Evolutionary conservation across 30 jellyfish, hydroid and myxozoan species (phyloP).

Genomic region (Nemopilema nomurai): DNA sequence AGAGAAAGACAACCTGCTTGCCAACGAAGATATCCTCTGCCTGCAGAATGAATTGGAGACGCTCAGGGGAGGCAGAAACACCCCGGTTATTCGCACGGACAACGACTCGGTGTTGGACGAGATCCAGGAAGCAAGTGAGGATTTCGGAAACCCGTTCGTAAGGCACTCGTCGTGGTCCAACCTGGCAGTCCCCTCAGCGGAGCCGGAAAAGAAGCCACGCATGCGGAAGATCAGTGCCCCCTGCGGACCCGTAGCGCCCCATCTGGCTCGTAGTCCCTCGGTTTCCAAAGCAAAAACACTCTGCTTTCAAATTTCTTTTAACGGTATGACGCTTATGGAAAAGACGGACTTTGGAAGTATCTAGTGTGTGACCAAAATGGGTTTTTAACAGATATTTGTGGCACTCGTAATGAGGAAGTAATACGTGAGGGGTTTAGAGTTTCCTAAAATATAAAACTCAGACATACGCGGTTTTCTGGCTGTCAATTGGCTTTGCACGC

Average conservation of each 20-base stretch:
- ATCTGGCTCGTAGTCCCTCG: constrained; percentile 46
- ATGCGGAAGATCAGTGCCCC: constrained; percentile 56
- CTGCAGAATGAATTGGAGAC: constrained; percentile 44
- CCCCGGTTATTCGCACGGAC: constrained; percentile 7
- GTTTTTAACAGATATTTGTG: not conserved
- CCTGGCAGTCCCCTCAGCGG: constrained; percentile 13
- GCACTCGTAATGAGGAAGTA: no score
- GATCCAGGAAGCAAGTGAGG: not conserved
- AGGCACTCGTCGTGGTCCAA: constrained; percentile 61
- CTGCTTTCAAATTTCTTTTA: constrained; percentile 70
- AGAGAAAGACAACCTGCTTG: constrained; percentile 28
- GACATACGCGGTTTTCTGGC: no score
- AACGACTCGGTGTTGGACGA: constrained; percentile 1
- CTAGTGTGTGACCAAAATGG: not conserved
- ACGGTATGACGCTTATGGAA: constrained; percentile 68
- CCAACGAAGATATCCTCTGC: constrained; percentile 38
- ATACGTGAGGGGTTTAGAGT: no score
- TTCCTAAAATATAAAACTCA: no score
- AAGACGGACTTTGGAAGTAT: constrained; percentile 48
- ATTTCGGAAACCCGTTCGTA: constrained; percentile 19
- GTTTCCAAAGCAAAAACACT: constrained; percentile 74
- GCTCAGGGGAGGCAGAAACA: constrained; percentile 9
- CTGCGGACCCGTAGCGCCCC: constrained; percentile 35
- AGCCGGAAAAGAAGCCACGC: constrained; percentile 36
- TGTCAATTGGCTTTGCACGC: no score